A percentile compares a stretch with the other conserved stretches of the same genome.
These are phyloP conservation scores for Conomelus anceps DNA, from an alignment of 2,888 invertebrate species.

Conservation along the genomic window DNA sequence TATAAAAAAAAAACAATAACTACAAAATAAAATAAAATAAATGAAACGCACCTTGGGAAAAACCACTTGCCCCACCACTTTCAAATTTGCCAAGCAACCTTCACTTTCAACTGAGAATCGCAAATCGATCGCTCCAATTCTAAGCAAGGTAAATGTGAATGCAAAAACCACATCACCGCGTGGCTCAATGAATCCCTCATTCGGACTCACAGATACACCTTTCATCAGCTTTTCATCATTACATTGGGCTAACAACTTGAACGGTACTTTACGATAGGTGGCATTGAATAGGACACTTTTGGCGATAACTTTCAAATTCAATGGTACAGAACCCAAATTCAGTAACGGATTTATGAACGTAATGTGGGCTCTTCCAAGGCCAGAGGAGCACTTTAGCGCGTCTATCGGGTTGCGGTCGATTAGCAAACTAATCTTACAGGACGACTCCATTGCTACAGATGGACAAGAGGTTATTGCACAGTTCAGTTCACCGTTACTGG, in stretches of 20 bases:
- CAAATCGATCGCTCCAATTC: slow-evolving; percentile 28
- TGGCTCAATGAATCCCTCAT: slow-evolving; percentile 27
- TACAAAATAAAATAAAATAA: background rate
- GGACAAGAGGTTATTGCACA: slow-evolving; percentile 43
- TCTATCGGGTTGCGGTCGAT: slow-evolving; percentile 39
- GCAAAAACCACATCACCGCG: slow-evolving; percentile 25
- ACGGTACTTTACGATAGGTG: slow-evolving; percentile 5
- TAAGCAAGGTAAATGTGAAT: slow-evolving; percentile 23
- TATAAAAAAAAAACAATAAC: too few relatives aligned
- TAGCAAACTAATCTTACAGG: slow-evolving; percentile 34
- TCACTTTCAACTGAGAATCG: slow-evolving; percentile 23
- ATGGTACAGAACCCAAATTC: slow-evolving; percentile 40
- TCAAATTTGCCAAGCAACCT: slow-evolving; percentile 21
- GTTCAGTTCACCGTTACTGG: slow-evolving; percentile 47
- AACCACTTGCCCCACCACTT: slow-evolving; percentile 28
- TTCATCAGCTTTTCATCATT: background rate
- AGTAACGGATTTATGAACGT: slow-evolving; percentile 34
- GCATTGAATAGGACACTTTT: slow-evolving; percentile 35
- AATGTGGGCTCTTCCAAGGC: slow-evolving; percentile 30
- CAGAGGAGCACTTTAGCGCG: slow-evolving; percentile 34
- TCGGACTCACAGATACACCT: slow-evolving; percentile 19
- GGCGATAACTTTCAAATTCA: slow-evolving; percentile 38
- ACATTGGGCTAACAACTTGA: background rate
- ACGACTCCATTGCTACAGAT: slow-evolving; percentile 4
- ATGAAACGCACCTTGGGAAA: slow-evolving; percentile 29